Evolutionary conservation across 2,888 invertebrate genomes (phyloP), one percentile per base, ranked within the genome.

Genomic region (Asteroscopus sphinx): DNA sequence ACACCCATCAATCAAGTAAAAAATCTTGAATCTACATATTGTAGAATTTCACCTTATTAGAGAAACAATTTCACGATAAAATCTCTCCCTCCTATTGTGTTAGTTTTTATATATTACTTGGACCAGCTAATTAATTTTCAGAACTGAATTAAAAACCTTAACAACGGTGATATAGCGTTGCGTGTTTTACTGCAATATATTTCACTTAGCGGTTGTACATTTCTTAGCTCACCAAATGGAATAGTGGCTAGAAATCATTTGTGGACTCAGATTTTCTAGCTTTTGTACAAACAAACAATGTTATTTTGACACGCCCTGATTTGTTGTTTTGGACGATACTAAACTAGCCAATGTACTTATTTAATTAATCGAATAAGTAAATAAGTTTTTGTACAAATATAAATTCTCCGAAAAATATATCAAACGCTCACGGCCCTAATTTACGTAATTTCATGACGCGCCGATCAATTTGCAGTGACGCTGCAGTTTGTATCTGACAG

Each of bases 71-170:
- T 21, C 5, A 25, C 33, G 51, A 60, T 64, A 51, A 30, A 40
- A 54, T 52, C 49, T n/a, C 25, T 13, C n/a, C 25, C 39, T 12
- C 35, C 13, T 30, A 8, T 15, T 35, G 6, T 33, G 45, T 42
- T 56, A 40, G 13, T 56, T 64, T 73, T 56, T 37, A 60, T 46
- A 25, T 47, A 49, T 48, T 58, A 57, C 46, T 54, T 17, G 39
- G 56, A 45, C 25, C 9, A 33, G 44, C 13, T 53, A 73, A 74
- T 76, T 60, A 65, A 56, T 70, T 66, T 62, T 58, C 30, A 30
- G 15, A 47, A 70, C 59, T 63, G 60, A 75, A 73, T 75, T 70
- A 76, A 51, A n/a, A 70, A 64, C 48, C 56, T 71, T 65, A 67
- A 64, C 40, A 58, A 60, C 70, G 39, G 60, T 73, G 64, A 76